Evolutionary conservation across 2,888 invertebrate genomes (phyloP).

Genomic region (Cosmia trapezina): DNA sequence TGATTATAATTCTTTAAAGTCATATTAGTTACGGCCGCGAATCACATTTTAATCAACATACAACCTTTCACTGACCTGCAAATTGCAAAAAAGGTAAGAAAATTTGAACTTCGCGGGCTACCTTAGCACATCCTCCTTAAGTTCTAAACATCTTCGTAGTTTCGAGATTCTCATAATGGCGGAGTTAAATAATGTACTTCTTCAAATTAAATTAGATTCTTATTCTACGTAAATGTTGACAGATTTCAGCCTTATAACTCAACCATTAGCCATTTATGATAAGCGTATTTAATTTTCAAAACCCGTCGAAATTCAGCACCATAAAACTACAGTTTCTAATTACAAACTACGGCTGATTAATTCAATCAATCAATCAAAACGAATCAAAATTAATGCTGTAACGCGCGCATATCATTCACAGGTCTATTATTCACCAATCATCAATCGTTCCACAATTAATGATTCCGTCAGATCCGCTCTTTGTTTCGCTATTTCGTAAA

Average conservation of each 20-base stretch:
- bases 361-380: conserved; percentile 62
- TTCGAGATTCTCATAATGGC: background rate
- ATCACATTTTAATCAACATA: too few species aligned
- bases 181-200: background rate
- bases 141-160: background rate
- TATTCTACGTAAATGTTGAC: background rate
- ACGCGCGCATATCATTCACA: conserved; percentile 59
- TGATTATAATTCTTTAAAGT: too few species aligned
- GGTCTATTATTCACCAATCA: conserved; percentile 66
- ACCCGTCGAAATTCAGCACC: background rate
- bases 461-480: conserved; percentile 68
- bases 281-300: background rate
- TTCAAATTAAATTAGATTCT: conserved; percentile 2
- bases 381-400: conserved; percentile 58
- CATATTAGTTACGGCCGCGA: too few species aligned
- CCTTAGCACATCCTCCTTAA: too few species aligned
- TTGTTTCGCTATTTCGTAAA: conserved; percentile 67
- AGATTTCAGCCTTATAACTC: background rate
- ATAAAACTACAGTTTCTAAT: conserved; percentile 32
- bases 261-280: background rate
- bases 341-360: conserved; percentile 51
- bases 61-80: too few species aligned
- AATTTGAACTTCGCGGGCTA: too few species aligned
- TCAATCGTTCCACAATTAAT: conserved; percentile 71
- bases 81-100: too few species aligned